Percentiles rank a stretch among this genome's conserved stretches.
These are phyloP conservation scores for Drosophila leonis DNA, from an alignment of 2,888 invertebrate species.

Conservation along the genomic window DNA sequence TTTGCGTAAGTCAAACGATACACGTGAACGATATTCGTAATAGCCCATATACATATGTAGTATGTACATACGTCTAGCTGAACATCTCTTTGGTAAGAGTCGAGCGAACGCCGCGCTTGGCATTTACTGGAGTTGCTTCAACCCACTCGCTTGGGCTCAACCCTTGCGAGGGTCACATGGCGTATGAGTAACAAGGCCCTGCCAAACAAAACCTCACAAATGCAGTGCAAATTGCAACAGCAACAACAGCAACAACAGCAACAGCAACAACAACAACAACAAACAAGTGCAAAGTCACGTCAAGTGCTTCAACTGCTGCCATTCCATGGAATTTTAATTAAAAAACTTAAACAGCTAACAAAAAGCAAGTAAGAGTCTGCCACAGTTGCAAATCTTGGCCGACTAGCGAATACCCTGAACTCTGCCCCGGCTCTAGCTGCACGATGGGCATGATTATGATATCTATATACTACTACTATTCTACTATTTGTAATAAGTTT, in stretches of 20 bases:
- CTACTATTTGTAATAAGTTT: too few relatives aligned
- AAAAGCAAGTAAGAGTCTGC: neutral
- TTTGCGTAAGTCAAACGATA: neutral
- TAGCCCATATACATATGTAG: constrained; percentile 2
- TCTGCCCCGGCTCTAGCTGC: neutral
- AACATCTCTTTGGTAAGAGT: neutral
- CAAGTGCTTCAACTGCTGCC: constrained; percentile 51
- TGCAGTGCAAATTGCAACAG: constrained; percentile 46
- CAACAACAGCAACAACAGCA: constrained; percentile 15
- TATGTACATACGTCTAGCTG: neutral
- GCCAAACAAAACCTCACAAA: constrained; percentile 56
- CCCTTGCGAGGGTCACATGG: constrained; percentile 13
- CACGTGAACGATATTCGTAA: constrained; percentile 19
- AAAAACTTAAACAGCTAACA: constrained; percentile 41
- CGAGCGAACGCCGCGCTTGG: neutral
- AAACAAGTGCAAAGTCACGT: constrained; percentile 52
- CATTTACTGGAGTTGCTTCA: constrained; percentile 12
- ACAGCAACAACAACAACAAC: constrained; percentile 1
- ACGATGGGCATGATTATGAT: too few relatives aligned
- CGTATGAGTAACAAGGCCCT: constrained; percentile 20
- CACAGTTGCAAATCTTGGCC: neutral
- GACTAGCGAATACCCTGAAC: neutral
- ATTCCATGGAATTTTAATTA: constrained; percentile 65
- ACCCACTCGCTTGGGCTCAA: neutral
- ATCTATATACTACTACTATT: too few relatives aligned